phyloP scores from a whole-genome alignment of 2,888 invertebrate genomes.

The Diarsia brunnea region DNA sequence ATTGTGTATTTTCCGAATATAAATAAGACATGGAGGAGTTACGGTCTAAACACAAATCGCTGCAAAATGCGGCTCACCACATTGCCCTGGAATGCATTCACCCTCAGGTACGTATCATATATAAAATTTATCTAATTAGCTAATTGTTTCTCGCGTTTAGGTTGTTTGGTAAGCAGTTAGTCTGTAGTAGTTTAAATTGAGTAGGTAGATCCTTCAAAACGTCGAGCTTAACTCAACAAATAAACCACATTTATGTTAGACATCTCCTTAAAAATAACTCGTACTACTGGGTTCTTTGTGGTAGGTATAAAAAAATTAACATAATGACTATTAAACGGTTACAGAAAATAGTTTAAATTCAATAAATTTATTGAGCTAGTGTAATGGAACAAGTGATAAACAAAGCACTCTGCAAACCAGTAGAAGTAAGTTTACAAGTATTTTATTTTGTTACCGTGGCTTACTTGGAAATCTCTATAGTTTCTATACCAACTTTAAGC shows the following conservation, averaged over 20 bases:
- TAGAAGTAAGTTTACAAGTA: not conserved
- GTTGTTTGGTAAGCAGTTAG: not conserved
- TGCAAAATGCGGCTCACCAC: conserved; percentile 86
- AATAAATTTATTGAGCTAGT: not conserved
- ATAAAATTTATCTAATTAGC: not conserved
- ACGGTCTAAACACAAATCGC: conserved; percentile 82
- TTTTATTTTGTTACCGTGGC: too few species aligned
- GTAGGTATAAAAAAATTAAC: too few species aligned
- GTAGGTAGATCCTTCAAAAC: not conserved
- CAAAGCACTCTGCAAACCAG: not conserved
- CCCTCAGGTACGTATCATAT: conserved; percentile 76
- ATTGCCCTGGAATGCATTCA: conserved; percentile 86
- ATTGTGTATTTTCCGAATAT: conserved; percentile 13
- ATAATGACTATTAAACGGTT: not conserved
- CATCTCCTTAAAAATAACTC: not conserved
- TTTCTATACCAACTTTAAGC: too few species aligned
- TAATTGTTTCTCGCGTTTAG: not conserved
- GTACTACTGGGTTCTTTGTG: not conserved
- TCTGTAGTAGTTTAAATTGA: not conserved
- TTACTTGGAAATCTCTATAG: too few species aligned
- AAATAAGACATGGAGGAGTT: conserved; percentile 81
- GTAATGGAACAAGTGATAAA: not conserved
- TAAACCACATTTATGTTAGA: not conserved
- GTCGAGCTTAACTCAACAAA: not conserved
- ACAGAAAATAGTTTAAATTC: not conserved